Percentiles rank a stretch among this genome's conserved stretches.
Conservation (phyloP, 2,113 vertebrate genomes). For the Dolichallabes microphthalmus region DNA sequence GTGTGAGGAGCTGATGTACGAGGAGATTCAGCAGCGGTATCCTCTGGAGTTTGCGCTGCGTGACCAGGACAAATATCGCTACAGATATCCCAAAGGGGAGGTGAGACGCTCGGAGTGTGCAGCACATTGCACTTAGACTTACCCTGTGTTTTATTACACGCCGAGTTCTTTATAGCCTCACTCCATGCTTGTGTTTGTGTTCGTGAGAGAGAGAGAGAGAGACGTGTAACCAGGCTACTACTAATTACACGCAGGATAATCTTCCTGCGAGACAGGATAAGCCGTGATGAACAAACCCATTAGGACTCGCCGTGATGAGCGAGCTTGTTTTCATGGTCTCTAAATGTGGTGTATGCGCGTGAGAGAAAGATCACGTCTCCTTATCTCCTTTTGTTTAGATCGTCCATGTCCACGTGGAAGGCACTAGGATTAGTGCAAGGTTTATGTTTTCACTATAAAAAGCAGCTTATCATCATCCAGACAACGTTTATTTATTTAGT, state of each 20-base stretch:
- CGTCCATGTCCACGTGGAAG: too few species aligned
- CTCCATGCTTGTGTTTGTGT: background rate
- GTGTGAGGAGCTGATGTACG: conserved; percentile 97
- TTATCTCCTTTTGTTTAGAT: background rate
- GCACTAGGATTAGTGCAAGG: background rate
- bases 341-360: background rate
- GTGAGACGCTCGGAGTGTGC: conserved; percentile 65
- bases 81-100: conserved; percentile 98
- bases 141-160: background rate
- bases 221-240: conserved; percentile 48
- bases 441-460: background rate
- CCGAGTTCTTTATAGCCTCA: background rate
- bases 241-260: conserved; percentile 46
- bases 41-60: conserved; percentile 93
- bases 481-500: background rate
- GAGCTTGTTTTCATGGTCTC: conserved; percentile 2
- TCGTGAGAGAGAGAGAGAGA: too few species aligned
- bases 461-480: background rate
- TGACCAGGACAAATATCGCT: conserved; percentile 98
- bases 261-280: conserved; percentile 34
- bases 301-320: background rate
- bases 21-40: conserved; percentile 91
- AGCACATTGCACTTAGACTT: background rate
- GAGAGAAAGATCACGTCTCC: background rate
- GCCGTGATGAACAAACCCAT: conserved; percentile 49